Evolutionary conservation across 2,113 vertebrate genomes (phyloP).

Genomic region (Porphyrio hochstetteri): DNA sequence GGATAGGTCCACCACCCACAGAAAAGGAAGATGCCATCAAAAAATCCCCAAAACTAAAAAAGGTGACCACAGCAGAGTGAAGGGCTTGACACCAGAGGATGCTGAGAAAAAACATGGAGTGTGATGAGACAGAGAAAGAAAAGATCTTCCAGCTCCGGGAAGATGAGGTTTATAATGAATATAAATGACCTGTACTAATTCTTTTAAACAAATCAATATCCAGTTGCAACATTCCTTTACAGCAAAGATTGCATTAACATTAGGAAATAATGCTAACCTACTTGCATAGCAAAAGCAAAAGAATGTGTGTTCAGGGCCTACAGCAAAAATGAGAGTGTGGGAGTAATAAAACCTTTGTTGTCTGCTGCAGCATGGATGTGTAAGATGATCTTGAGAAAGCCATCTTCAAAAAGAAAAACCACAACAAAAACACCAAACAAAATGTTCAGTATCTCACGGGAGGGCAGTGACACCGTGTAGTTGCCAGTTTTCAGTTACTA

Average conservation of each 20-base stretch:
- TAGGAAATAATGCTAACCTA: neutral
- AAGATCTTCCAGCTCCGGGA: neutral
- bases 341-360: neutral
- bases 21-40: neutral
- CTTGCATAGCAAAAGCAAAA: neutral
- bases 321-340: neutral
- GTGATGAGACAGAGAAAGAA: neutral
- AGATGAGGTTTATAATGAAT: neutral
- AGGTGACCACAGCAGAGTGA: neutral
- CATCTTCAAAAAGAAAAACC: neutral
- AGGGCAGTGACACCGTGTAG: neutral
- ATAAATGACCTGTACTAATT: neutral
- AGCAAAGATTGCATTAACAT: neutral
- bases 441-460: neutral
- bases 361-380: neutral
- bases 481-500: neutral
- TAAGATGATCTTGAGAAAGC: neutral
- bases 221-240: neutral
- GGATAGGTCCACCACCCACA: neutral
- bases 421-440: neutral
- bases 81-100: neutral
- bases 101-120: neutral
- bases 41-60: neutral
- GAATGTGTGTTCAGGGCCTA: neutral
- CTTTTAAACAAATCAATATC: neutral